A percentile compares a stretch with the other conserved stretches of the same genome.
Evolutionary conservation across 2,888 invertebrate genomes (phyloP).

Genomic region (Brenthis hecate): DNA sequence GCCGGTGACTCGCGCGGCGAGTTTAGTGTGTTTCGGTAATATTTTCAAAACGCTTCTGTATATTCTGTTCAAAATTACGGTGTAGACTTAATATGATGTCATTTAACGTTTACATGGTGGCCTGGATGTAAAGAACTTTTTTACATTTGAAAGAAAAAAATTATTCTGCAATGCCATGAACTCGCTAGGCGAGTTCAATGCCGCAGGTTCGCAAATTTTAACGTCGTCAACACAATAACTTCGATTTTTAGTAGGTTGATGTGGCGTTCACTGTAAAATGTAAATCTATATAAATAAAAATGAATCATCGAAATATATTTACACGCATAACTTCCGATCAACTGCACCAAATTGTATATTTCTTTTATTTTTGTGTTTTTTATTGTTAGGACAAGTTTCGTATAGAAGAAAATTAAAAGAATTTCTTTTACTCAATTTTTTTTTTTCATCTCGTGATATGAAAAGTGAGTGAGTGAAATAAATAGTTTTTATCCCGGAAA

Average conservation of each 20-base stretch:
- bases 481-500: too few species aligned
- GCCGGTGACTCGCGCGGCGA: neutral
- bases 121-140: neutral
- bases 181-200: neutral
- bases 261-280: neutral
- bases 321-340: too few species aligned
- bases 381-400: too few species aligned
- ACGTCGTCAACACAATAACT: neutral
- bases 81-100: neutral
- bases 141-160: neutral
- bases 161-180: neutral
- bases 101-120: neutral
- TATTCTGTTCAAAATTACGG: neutral
- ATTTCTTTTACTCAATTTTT: too few species aligned
- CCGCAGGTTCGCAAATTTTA: neutral
- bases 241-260: neutral
- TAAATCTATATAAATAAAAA: neutral
- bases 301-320: neutral
- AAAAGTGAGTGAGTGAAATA: too few species aligned
- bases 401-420: too few species aligned
- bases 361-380: too few species aligned
- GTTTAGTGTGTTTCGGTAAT: neutral
- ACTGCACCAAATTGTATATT: too few species aligned
- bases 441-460: too few species aligned
- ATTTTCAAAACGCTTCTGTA: neutral